Evolutionary conservation across 2,888 invertebrate species (phyloP).

Genomic region (Drosophila sordidula): DNA sequence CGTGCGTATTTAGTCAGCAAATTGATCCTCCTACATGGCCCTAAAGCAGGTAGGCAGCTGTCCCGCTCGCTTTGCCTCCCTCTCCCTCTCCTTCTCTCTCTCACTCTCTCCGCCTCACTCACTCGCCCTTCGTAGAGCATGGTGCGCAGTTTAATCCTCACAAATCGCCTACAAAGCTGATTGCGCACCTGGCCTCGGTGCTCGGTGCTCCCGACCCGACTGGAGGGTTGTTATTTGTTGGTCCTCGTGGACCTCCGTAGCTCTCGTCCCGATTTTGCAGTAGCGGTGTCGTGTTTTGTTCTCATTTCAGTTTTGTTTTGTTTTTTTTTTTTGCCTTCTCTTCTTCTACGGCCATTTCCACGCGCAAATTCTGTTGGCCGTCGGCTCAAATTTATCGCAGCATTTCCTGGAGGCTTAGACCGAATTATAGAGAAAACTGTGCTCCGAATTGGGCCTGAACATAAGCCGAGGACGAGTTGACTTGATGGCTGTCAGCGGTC

Average conservation of each 20-base stretch:
- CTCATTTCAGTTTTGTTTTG: conserved; percentile 52
- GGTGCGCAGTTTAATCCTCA: conserved; percentile 78
- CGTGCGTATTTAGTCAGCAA: conserved; percentile 76
- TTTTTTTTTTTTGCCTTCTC: conserved; percentile 9
- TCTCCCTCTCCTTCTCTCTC: background rate
- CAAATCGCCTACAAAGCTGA: conserved; percentile 82
- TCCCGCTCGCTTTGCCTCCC: conserved; percentile 26
- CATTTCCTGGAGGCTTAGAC: conserved; percentile 64
- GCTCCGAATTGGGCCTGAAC: conserved; percentile 28
- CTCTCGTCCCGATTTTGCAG: conserved; percentile 29
- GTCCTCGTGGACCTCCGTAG: conserved; percentile 9
- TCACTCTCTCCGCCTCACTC: background rate
- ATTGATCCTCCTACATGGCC: conserved; percentile 74
- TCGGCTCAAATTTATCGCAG: conserved; percentile 40
- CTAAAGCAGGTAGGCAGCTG: conserved; percentile 65
- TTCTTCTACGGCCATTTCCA: background rate
- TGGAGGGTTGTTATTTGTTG: conserved; percentile 59
- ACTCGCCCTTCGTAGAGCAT: conserved; percentile 8
- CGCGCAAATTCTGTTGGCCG: conserved; percentile 4
- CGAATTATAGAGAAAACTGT: conserved; percentile 58
- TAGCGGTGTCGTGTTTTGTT: conserved; percentile 75
- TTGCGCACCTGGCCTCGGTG: conserved; percentile 69
- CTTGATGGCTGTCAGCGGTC: conserved; percentile 58
- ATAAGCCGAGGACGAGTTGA: conserved; percentile 54
- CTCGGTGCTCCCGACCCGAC: conserved; percentile 20